Percentiles rank a stretch among this genome's conserved stretches.
Conservation (phyloP, 2,797 vertebrate genomes). For the Leucoraja ocellata region DNA sequence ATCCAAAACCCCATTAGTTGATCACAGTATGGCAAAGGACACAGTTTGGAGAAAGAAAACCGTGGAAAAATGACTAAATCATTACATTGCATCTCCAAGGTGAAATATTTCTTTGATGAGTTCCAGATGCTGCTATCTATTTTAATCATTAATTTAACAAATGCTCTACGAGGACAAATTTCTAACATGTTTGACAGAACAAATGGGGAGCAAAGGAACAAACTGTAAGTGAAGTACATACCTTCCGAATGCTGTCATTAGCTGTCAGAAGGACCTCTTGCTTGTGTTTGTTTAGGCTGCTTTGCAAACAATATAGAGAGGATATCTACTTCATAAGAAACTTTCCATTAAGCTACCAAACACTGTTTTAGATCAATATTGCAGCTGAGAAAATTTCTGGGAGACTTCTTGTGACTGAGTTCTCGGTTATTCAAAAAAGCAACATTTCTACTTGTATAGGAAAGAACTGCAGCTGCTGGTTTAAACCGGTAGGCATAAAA, state of each 20-base stretch:
- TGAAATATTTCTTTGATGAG: slow-evolving; percentile 6
- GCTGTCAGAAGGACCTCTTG: slow-evolving; percentile 48
- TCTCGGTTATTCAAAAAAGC: background rate
- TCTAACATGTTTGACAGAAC: slow-evolving; percentile 47
- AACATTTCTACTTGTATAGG: background rate
- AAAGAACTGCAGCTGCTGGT: too few species aligned
- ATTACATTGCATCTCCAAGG: background rate
- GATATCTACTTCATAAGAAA: slow-evolving; percentile 56
- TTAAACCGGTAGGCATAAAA: too few species aligned
- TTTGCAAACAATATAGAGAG: slow-evolving; percentile 60
- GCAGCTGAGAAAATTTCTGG: background rate
- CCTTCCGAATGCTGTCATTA: slow-evolving; percentile 72
- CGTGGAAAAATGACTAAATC: background rate
- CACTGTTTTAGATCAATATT: background rate
- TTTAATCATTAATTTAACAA: background rate
- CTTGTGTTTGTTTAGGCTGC: slow-evolving; percentile 68
- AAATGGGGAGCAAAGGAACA: slow-evolving; percentile 27
- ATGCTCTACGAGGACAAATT: slow-evolving; percentile 14
- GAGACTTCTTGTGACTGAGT: background rate
- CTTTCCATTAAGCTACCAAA: background rate
- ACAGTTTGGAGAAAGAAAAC: background rate
- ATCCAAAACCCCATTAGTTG: background rate
- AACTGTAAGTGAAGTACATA: slow-evolving; percentile 64
- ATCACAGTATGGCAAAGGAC: background rate
- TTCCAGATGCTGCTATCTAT: slow-evolving; percentile 28